Percentiles rank a stretch among this genome's conserved stretches.
Evolutionary conservation across 1,140 invertebrate genomes (phyloP).

Genomic region (Acromyrmex heyeri): DNA sequence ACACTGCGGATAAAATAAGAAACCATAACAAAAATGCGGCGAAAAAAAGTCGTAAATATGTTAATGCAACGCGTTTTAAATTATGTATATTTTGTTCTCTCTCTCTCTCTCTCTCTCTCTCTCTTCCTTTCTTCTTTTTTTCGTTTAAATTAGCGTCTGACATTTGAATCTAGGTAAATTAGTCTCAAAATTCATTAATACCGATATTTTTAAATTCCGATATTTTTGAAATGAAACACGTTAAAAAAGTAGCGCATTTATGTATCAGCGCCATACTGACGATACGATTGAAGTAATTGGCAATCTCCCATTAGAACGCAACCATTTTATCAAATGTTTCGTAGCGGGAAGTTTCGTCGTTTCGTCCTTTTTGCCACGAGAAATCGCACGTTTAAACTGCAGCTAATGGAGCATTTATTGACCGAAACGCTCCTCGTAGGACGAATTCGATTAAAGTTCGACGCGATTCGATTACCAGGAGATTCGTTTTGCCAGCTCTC

Average conservation of each 20-base stretch:
- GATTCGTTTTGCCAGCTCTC: slow-evolving; percentile 45
- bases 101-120: background rate
- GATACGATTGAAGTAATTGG: slow-evolving; percentile 72
- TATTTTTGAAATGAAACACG: background rate
- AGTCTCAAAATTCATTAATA: slow-evolving; percentile 12
- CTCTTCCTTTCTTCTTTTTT: background rate
- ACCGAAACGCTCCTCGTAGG: slow-evolving; percentile 69
- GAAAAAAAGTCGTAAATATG: background rate
- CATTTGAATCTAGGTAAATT: background rate
- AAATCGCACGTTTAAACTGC: slow-evolving; percentile 73
- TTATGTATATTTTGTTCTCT: background rate
- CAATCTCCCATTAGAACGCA: slow-evolving; percentile 68
- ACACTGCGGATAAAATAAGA: slow-evolving; percentile 1
- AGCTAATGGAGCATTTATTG: slow-evolving; percentile 76
- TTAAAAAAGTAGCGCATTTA: slow-evolving; percentile 24
- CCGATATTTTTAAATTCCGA: background rate
- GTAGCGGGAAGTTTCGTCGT: slow-evolving; percentile 47
- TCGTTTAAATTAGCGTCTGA: slow-evolving; percentile 15
- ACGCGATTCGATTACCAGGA: slow-evolving; percentile 63
- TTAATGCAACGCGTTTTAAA: background rate
- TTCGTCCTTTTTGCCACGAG: slow-evolving; percentile 61
- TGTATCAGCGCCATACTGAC: background rate
- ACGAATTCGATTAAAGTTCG: slow-evolving; percentile 72
- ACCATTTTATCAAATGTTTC: slow-evolving; percentile 69
- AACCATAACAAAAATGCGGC: slow-evolving; percentile 26